Conservation (phyloP, 1,140 invertebrate species). For the Drosophila subobscura region DNA sequence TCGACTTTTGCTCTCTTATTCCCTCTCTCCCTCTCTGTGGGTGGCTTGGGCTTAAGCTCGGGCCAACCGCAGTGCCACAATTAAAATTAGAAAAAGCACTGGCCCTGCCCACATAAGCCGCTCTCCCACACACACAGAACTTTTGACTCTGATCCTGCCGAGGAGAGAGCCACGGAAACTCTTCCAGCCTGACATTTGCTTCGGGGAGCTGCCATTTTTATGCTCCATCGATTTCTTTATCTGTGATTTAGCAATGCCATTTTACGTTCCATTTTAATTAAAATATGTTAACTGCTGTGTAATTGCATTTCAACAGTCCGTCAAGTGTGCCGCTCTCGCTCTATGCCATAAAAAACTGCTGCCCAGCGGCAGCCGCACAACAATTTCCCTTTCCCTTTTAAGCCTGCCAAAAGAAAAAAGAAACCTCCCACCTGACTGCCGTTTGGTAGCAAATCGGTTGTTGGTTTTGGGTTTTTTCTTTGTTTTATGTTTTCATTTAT, state of each 20-base stretch:
- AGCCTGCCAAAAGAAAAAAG: background rate
- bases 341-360: conserved; percentile 12
- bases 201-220: background rate
- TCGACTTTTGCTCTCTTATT: conserved; percentile 5
- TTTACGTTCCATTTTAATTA: conserved; percentile 40
- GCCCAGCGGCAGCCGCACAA: conserved; percentile 26
- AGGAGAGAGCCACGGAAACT: background rate
- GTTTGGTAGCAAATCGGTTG: background rate
- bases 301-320: conserved; percentile 45
- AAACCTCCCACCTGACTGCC: background rate
- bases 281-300: conserved; percentile 33
- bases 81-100: conserved; percentile 63
- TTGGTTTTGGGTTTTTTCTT: background rate
- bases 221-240: background rate
- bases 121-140: conserved; percentile 21
- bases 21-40: background rate
- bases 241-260: background rate
- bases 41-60: conserved; percentile 27
- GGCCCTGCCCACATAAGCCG: conserved; percentile 53
- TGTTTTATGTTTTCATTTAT: conserved; percentile 61
- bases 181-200: conserved; percentile 10
- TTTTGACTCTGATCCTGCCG: conserved; percentile 2
- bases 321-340: conserved; percentile 12
- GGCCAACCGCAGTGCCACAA: conserved; percentile 63
- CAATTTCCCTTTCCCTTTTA: conserved; percentile 28